phyloP scores from a whole-genome alignment of 2,113 vertebrate genomes.

The Megalops atlanticus region DNA sequence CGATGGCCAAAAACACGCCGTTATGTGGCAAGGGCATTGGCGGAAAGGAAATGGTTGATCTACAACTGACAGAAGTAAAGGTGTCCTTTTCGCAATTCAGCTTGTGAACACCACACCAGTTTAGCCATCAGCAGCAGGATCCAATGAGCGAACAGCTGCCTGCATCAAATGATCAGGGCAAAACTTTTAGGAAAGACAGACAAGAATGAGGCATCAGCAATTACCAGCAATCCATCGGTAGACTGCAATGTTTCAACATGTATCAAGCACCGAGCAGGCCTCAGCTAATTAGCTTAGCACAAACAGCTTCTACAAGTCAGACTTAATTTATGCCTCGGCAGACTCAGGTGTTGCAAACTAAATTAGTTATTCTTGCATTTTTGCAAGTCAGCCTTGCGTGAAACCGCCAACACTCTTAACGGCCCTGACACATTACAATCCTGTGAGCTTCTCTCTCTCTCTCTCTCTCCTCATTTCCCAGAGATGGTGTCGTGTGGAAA shows the following conservation, averaged over 20 bases:
- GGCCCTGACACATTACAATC: background rate
- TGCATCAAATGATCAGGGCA: background rate
- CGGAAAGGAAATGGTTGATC: background rate
- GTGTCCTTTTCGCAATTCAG: too few species aligned
- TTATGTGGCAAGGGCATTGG: too few species aligned
- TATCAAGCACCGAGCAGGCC: background rate
- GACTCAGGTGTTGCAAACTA: background rate
- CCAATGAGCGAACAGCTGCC: background rate
- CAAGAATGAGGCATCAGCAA: too few species aligned
- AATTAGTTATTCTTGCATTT: background rate
- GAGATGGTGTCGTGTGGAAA: background rate
- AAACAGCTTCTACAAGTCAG: background rate
- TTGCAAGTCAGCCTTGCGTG: background rate
- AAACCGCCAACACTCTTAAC: background rate
- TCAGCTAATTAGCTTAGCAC: background rate
- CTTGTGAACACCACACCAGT: too few species aligned
- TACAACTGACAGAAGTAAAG: too few species aligned
- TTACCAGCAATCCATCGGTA: background rate
- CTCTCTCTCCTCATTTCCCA: too few species aligned
- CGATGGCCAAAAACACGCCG: too few species aligned
- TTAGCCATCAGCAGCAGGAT: background rate
- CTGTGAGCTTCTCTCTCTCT: too few species aligned
- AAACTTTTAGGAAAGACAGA: background rate
- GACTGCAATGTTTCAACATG: background rate
- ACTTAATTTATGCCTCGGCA: background rate